Evolutionary conservation across 2,113 vertebrate species (phyloP), one percentile per base, ranked within the genome.

Genomic region (Parotia lawesii): DNA sequence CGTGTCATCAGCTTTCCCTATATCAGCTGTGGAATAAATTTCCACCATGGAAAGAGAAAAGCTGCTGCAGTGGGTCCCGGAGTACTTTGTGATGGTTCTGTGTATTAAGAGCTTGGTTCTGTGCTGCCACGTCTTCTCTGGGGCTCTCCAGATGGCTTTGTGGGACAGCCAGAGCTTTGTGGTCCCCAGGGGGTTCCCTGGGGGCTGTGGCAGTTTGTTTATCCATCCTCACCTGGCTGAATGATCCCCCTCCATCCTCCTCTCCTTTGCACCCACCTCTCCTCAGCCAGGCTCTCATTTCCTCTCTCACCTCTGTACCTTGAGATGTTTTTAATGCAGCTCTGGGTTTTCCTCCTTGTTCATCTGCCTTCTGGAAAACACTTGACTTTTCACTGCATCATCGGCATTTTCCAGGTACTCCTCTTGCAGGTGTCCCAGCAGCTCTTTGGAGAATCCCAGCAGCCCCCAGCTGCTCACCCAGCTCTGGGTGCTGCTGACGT

Each of bases 401-500:
- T 25, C 10, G 6, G 6, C 15, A 9, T 74, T 65, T 88, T 37
- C 25, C 5, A 5, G 13, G 11, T 25, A 6, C 58, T 84, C 51
- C 48, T 65, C 31, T 35, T 6, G 7, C 28, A 12, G 8, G 0
- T 7, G 58, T 60, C 18, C 69, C 6, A 5, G 17, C 6, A 4
- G 25, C 16, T 73, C 50, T 33, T 3, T 0, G 45, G 65, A 78
- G 53, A 69, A 10, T 50, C 51, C 38, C 12, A 4, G 50, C 91
- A 77, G 45, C 35, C 13, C 53, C 37, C 71, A 31, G 76, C 31
- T 12, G 7, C 74, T 77, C 5, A 0, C 54, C 23, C 9, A 2
- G 23, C 81, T 19, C 64, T 51, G 74, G 37, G 23, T 42, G 28
- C 40, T 5, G 1, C 35, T 3, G 1, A 2, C 0, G 0, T 33